Base-by-base conservation (phyloP, 2,888 invertebrate species). In the Epirrita christyi region DNA sequence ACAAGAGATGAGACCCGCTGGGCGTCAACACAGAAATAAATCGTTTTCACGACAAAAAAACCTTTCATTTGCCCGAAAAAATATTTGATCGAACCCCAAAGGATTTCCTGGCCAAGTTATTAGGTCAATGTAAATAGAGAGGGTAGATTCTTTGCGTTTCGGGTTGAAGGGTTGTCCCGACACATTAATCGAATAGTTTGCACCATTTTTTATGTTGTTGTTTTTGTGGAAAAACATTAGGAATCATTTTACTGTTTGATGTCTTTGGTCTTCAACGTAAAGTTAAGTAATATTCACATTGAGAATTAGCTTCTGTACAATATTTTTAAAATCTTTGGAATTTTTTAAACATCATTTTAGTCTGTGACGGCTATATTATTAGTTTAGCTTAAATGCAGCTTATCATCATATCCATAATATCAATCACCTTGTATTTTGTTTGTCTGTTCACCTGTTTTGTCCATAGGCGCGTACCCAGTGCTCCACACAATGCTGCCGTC, bases 51-150 rank as follows among this genome's bases (percentile, higher is more conserved):
- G 47, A 61, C 54, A 49, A 49, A 55, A n/a, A 61, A 67, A 64
- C 67, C 66, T 61, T 71, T 69, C 61, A 72, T 70, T 67, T 67
- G 52, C 63, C 59, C 55, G 58, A 70, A 72, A 21, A 78, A 75
- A 80, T 79, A 79, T 82, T 84, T 80, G 72, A 67, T 67, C 64
- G 60, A 55, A 61, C 58, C 70, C 71, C 70, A 64, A 52, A 59
- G 66, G 72, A 75, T 68, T 67, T 59, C 67, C 53, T 66, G 63
- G 59, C 55, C 59, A 71, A 72, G 71, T 81, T 85, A 81, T 83
- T 83, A 79, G 78, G 76, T 72, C 71, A 78, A 70, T 75, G 80
- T 78, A 81, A 84, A 86, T 81, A 86, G 72, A 75, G 73, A 57
- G 65, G 21, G 21, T 67, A 64, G 66, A 70, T 73, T 76, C 73